These are phyloP conservation scores for Cantharis rustica DNA, from an alignment of 2,888 invertebrate genomes.

Conservation along the genomic window DNA sequence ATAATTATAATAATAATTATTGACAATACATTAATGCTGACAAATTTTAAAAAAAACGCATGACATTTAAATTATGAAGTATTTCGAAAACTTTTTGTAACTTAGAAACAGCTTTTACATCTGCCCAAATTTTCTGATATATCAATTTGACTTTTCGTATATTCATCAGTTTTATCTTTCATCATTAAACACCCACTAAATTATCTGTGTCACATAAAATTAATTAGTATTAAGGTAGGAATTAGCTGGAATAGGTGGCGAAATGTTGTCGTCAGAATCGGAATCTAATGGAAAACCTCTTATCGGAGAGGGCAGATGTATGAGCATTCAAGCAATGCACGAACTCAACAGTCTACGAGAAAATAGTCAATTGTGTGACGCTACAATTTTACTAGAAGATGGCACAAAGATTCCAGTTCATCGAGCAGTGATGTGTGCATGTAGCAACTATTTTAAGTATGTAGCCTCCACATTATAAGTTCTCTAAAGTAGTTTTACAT, in stretches of 20 bases:
- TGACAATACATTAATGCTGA: not conserved
- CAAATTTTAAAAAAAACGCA: not conserved
- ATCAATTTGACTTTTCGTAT: slow-evolving; percentile 40
- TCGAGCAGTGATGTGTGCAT: slow-evolving; percentile 82
- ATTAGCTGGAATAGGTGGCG: slow-evolving; percentile 28
- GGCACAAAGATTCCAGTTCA: slow-evolving; percentile 84
- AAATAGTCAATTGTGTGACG: slow-evolving; percentile 85
- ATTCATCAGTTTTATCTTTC: slow-evolving; percentile 37
- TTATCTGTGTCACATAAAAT: slow-evolving; percentile 36
- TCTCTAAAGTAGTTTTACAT: not conserved
- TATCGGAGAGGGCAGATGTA: slow-evolving; percentile 65
- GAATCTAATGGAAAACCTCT: slow-evolving; percentile 45
- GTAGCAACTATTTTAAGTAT: slow-evolving; percentile 90
- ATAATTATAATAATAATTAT: not conserved
- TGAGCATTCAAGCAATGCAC: slow-evolving; percentile 84
- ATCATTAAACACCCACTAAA: slow-evolving; percentile 32
- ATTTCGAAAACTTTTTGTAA: slow-evolving; percentile 45
- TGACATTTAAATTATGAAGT: not conserved
- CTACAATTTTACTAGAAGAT: slow-evolving; percentile 80
- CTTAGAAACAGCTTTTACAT: slow-evolving; percentile 24
- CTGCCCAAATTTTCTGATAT: slow-evolving; percentile 32
- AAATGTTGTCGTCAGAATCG: slow-evolving; percentile 40
- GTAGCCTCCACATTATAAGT: slow-evolving; percentile 41
- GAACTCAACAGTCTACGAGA: slow-evolving; percentile 82
- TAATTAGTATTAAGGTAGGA: slow-evolving; percentile 36